phyloP scores from a whole-genome alignment of 64 coral and sea anemone genomes.

The Dendronephthya gigantea region DNA sequence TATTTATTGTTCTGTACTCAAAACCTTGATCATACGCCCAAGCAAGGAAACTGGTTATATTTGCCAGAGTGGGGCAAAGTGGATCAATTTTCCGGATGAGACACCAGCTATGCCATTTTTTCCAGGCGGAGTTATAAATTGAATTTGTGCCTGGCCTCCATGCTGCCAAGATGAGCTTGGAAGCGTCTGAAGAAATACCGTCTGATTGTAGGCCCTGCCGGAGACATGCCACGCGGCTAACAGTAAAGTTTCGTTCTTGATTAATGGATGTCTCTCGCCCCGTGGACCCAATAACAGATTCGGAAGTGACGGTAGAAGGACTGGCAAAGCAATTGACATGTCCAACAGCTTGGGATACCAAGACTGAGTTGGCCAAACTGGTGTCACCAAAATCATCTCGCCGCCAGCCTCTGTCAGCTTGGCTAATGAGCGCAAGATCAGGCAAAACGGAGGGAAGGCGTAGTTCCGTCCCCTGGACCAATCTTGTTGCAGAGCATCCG shows the following conservation, averaged over 20 bases:
- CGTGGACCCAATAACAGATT: no score
- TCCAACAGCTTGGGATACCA: no score
- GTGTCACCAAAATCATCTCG: no score
- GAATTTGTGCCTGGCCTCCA: neutral
- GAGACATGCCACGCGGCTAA: no score
- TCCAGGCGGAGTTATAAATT: neutral
- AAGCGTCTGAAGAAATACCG: no score
- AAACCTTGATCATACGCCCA: neutral
- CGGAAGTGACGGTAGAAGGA: no score
- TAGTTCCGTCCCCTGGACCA: neutral
- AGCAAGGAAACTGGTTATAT: neutral
- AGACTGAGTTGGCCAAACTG: no score
- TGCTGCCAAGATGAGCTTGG: no score
- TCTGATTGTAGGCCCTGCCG: no score
- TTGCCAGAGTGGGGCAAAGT: neutral
- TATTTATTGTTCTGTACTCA: neutral
- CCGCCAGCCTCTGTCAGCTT: neutral
- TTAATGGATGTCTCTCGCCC: no score
- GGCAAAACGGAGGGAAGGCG: neutral
- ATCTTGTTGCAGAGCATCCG: neutral
- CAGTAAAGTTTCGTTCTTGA: no score
- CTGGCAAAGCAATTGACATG: no score
- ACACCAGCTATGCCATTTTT: slow-evolving; percentile 2
- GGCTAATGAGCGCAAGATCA: neutral
- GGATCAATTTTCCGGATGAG: neutral